Evolutionary conservation across 2,113 vertebrate genomes (phyloP), one percentile per base, ranked within the genome.

Genomic region (Gopherus evgoodei): DNA sequence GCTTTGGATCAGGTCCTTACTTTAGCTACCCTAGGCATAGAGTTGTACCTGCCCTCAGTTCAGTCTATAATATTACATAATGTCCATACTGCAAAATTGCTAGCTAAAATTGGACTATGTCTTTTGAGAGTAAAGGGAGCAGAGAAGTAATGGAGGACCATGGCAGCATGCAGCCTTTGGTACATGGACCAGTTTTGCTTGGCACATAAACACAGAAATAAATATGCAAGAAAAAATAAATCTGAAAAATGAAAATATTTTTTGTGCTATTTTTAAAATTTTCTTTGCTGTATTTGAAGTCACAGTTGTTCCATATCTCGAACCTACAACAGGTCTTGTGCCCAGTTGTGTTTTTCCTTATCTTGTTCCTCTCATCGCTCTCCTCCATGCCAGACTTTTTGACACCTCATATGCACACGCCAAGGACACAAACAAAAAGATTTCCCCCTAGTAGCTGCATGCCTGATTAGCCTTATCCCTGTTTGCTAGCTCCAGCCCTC

Each of bases 151-250:
- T 21, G 86, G 21, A 42, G 81, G 35, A 81, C 8, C 69, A 9
- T 29, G 85, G 24, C 38, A 80, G 52, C 21, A 56, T 80, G 9
- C 35, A 56, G 35, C 24, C 89, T 90, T 81, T 92, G 62, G 62
- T 65, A 24, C 35, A 53, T 35, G 42, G 52, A 81, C 3, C 6
- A n/a, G 9, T 91, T 89, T 85, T 25, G 12, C 75, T 47, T 78
- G 42, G 2, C 42, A 25, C 24, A 24, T 25, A 47, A 62, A 62
- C 38, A 29, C 42, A 76, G 38, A 44, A 56, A 11, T 50, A 89
- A 5, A 16, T 89, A 90, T 24, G 76, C 81, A 88, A 59, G 42
- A 38, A 19, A 90, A 82, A 88, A 89, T 3, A 16, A 91, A 35
- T 4, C 47, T 93, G 47, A 62, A 81, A 90, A 91, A 44, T 9